Base-by-base conservation (phyloP, 1,140 invertebrate species). In the Ruditapes philippinarum region DNA sequence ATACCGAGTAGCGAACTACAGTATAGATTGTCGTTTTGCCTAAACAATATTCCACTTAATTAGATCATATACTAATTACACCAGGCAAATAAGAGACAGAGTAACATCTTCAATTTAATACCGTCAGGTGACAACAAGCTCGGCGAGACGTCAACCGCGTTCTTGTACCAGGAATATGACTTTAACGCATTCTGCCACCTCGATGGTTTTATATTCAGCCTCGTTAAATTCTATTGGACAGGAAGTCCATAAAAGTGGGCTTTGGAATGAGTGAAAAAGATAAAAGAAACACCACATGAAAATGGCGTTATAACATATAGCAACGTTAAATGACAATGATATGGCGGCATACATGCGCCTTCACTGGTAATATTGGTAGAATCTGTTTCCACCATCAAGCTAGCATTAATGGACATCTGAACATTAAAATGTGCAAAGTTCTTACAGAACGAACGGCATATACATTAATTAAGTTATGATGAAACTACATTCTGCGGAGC, bases 211-310 rank as follows among this genome's bases (percentile, higher is more conserved):
- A 65, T 94, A 93, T 19, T 33, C 25, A 17, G 49, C 85, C 14
- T 60, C 88, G 17, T 78, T 76, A 1, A 89, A 65, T 31, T 92
- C 90, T 22, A 89, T 93, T 14, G 94, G 94, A 95, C 99, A 99
- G 49, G 97, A 98, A 38, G 98, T 98, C 99, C 99, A 99, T 0
- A 99, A 99, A 14, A 99, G 96, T 93, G 97, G 90, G 76, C 87
- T 82, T 45, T 84, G 62, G 86, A 95, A 95, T 25, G 96, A 96
- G 45, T 93, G 92, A 81, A 97, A 91, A 98, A 97, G 96, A 91
- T 99, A 99, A 96, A 99, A 99, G 22, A 99, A 97, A 1, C 98
- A 98, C 98, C 99, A 99, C 54, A 98, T 98, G 85, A 99, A 98
- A 93, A 99, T 98, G 1, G 98, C 99, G 96, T 99, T 99, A 96